These are phyloP conservation scores for Passerina amoena DNA, from an alignment of 2,113 vertebrate genomes.

Conservation along the genomic window DNA sequence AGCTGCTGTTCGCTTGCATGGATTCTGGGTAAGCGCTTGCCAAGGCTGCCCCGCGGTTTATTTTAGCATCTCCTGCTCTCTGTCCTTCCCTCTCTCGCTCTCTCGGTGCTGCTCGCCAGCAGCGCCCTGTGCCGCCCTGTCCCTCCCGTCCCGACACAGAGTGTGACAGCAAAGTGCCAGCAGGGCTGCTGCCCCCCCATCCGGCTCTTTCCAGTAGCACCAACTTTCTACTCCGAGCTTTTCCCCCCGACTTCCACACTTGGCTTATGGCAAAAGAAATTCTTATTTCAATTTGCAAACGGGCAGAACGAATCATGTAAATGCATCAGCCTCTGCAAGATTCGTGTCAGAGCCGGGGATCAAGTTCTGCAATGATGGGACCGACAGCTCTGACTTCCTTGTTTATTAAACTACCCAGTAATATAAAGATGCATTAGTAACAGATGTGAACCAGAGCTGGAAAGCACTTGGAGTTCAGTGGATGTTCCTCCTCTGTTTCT, in stretches of 20 bases:
- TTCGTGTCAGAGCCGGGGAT: background rate
- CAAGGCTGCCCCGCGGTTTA: background rate
- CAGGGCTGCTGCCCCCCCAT: background rate
- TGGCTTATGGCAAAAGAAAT: background rate
- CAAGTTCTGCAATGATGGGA: background rate
- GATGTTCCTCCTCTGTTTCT: background rate
- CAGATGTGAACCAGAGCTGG: slow-evolving; percentile 1
- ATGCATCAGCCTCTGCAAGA: background rate
- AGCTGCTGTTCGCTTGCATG: accelerated
- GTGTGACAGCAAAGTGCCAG: accelerated
- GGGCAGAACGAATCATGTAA: background rate
- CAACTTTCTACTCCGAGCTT: accelerated
- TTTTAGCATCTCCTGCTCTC: background rate
- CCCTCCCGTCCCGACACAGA: background rate
- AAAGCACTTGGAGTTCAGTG: background rate
- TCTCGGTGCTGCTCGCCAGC: accelerated
- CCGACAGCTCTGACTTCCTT: background rate
- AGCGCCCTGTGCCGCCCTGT: accelerated
- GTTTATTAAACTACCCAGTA: background rate
- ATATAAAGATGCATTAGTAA: background rate
- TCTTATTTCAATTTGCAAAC: background rate
- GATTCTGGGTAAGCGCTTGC: background rate
- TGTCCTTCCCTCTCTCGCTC: accelerated
- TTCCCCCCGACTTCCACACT: accelerated
- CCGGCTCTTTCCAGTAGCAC: background rate